Percentiles rank a stretch among this genome's conserved stretches.
Evolutionary conservation across 2,113 vertebrate genomes (phyloP).

Genomic region (Dissostichus mawsoni): DNA sequence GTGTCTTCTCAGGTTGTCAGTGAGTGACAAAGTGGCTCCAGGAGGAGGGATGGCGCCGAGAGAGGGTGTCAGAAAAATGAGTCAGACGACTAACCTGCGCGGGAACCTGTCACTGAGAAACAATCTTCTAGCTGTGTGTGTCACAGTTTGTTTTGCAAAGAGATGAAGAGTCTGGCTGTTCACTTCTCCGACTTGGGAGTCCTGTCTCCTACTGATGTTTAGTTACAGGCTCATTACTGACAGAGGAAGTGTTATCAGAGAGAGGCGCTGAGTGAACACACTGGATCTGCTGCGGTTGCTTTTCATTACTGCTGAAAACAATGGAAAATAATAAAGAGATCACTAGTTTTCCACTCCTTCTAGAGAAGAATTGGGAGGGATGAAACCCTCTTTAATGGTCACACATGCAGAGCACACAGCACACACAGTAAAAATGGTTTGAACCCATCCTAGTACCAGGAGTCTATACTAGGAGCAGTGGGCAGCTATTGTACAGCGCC

Average conservation of each 20-base stretch:
- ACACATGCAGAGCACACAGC: no score
- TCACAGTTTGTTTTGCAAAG: constrained; percentile 31
- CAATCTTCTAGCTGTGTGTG: neutral
- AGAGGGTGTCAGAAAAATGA: constrained; percentile 49
- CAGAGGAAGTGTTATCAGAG: constrained; percentile 9
- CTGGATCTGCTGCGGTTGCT: neutral
- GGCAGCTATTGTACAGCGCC: no score
- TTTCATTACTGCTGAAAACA: neutral
- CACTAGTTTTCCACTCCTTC: neutral
- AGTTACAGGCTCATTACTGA: constrained; percentile 33
- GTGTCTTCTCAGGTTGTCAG: constrained; percentile 31
- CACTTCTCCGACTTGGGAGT: constrained; percentile 9
- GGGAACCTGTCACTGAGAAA: constrained; percentile 26
- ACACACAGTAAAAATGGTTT: no score
- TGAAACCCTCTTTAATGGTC: no score
- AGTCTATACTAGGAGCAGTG: no score
- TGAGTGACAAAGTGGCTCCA: constrained; percentile 35
- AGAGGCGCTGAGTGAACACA: constrained; percentile 6
- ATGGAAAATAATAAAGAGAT: neutral
- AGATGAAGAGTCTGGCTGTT: constrained; percentile 29
- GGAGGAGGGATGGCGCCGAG: constrained; percentile 10
- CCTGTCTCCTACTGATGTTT: constrained; percentile 23
- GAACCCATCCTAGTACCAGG: no score
- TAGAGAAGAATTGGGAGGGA: no score
- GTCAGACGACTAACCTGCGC: constrained; percentile 43